Base-by-base conservation (phyloP, 2,113 vertebrate genomes). In the Alligator mississippiensis region DNA sequence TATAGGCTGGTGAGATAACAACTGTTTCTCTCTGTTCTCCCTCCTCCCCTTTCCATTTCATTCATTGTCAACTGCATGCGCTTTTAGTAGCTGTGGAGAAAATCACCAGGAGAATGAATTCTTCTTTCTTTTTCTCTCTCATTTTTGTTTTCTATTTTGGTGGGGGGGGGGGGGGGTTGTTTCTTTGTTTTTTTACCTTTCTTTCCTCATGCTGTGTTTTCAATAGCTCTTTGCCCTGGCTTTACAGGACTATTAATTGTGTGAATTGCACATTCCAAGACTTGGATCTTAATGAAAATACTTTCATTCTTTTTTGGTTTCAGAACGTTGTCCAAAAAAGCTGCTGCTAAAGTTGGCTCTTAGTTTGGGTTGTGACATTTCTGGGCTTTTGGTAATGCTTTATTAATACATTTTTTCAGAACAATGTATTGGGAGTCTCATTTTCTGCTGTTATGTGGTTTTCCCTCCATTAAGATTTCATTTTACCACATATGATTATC, bases 41-140 rank as follows among this genome's bases (percentile, higher is more conserved):
- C 94, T 84, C 95, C 82, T 90, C 94, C 92, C 62, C 76, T 85
- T 90, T 68, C 74, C 24, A 74, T 91, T 93, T 92, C 93, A 93
- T 95, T 95, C 38, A 81, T 68, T 87, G 77, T 84, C 34, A 85
- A 87, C 80, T 80, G 93, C 94, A 80, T 80, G 55, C 92, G 84
- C 91, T 95, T 92, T 68, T 68, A 85, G 87, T 54, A 93, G 66
- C 92, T 92, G 68, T 54, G 47, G 66, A 79, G 68, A 77, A 59
- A 2, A 3, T 76, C 22, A 64, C 1, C 1, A 72, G 75, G 22
- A 94, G 93, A 80, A 93, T 66, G 78, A 89, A 82, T 97, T 91
- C 82, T 90, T 1, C 0, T 77, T 81, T 91, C 2, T 0, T 90
- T 93, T 88, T 21, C 22, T 3, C 30, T 19, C 18, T 18, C n/a